Conservation (phyloP, 2,797 vertebrate genomes). For the Tolypeutes matacus region DNA sequence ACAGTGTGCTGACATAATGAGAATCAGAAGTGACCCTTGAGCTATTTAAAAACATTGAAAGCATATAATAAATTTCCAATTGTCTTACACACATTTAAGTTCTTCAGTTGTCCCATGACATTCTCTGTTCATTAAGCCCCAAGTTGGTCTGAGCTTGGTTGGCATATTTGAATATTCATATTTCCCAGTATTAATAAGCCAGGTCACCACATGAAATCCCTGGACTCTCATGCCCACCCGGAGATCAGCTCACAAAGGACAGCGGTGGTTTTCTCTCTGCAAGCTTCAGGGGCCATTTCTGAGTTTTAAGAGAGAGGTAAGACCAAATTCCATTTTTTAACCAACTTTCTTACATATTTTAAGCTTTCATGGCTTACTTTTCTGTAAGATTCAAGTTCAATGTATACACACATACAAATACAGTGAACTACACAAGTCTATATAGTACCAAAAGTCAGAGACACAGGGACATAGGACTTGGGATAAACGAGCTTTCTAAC, state of each 20-base stretch:
- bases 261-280: neutral
- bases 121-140: neutral
- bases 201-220: neutral
- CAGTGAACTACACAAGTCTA: neutral
- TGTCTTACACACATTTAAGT: neutral
- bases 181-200: neutral
- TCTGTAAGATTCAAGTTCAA: slow-evolving; percentile 9
- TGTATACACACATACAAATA: neutral
- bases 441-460: neutral
- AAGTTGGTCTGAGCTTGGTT: neutral
- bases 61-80: neutral
- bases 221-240: neutral
- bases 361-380: neutral
- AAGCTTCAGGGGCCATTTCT: slow-evolving; percentile 6
- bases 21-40: neutral
- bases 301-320: neutral
- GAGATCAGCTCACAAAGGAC: neutral
- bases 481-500: neutral
- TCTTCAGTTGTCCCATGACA: neutral
- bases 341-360: neutral
- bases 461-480: neutral
- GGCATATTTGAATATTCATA: neutral
- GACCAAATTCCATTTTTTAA: neutral
- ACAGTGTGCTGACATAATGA: neutral
- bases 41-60: slow-evolving; percentile 2